phyloP scores from a whole-genome alignment of 2,797 vertebrate genomes.

The Enteromius thamalakanensis region DNA sequence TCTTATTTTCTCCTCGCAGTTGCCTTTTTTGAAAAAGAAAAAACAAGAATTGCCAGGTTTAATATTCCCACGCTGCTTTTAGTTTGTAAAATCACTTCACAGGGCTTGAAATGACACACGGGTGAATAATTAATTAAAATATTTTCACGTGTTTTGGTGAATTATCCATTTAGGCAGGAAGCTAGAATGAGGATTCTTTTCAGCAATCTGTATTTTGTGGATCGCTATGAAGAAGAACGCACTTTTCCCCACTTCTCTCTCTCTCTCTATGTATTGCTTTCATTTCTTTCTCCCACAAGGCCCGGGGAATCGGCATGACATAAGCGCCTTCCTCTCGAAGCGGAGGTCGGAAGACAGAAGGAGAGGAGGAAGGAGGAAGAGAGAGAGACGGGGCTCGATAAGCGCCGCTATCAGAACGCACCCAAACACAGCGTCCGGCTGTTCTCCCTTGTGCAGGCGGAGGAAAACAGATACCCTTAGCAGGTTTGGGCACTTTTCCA shows the following conservation, averaged over 20 bases:
- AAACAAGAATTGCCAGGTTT: neutral
- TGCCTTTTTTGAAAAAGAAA: neutral
- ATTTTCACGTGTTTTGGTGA: neutral
- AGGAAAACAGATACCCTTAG: conserved; percentile 54
- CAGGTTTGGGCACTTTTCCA: conserved; percentile 54
- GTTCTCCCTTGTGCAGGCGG: conserved; percentile 44
- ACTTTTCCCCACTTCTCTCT: conserved; percentile 20
- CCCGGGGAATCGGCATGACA: conserved; percentile 49
- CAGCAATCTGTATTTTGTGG: neutral
- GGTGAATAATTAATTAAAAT: neutral
- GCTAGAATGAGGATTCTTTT: neutral
- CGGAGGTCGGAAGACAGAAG: conserved; percentile 52
- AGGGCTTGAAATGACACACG: neutral
- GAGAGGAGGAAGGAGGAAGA: conserved; percentile 56
- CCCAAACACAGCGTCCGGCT: conserved; percentile 61
- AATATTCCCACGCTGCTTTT: neutral
- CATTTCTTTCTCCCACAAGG: conserved; percentile 42
- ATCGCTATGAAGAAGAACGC: neutral
- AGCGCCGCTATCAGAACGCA: conserved; percentile 59
- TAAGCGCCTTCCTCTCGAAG: conserved; percentile 57
- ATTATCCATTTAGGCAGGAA: neutral
- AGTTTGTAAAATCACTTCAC: conserved; percentile 1
- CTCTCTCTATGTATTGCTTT: conserved; percentile 3
- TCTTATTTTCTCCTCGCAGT: conserved; percentile 3
- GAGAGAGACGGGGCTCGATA: conserved; percentile 53